A percentile compares a stretch with the other conserved stretches of the same genome.
These are phyloP conservation scores for Hydrophis major DNA, from an alignment of 2,797 vertebrate genomes.

Conservation along the genomic window DNA sequence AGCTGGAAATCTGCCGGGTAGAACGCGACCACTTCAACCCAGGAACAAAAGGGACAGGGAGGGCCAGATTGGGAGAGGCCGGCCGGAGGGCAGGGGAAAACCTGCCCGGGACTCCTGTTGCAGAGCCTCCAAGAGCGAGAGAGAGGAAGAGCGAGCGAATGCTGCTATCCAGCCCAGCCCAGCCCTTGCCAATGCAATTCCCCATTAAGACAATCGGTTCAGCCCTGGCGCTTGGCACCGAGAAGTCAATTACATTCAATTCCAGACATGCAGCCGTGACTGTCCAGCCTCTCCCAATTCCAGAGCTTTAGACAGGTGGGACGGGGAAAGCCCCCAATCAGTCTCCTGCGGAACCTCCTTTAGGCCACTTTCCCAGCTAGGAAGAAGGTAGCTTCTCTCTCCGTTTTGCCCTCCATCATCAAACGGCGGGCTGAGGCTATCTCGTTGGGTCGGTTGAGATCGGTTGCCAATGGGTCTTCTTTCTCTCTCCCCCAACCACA, in stretches of 20 bases:
- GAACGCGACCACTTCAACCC: slow-evolving; percentile 3
- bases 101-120: not conserved
- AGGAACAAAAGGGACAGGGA: not conserved
- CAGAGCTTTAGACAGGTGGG: not conserved
- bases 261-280: not conserved
- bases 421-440: not conserved
- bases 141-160: too few relatives aligned
- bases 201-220: not conserved
- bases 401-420: not conserved
- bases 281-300: not conserved
- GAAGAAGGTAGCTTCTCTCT: not conserved
- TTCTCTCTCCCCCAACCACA: too few relatives aligned
- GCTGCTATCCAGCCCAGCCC: too few relatives aligned
- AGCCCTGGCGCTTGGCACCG: not conserved
- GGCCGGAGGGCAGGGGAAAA: not conserved
- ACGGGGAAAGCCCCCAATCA: not conserved
- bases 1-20: not conserved
- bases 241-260: not conserved
- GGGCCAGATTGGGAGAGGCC: too few relatives aligned
- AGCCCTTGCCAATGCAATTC: not conserved
- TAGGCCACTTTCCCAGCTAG: not conserved
- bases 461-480: not conserved
- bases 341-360: not conserved
- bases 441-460: not conserved
- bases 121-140: not conserved